A percentile compares a stretch with the other conserved stretches of the same genome.
Evolutionary conservation across 1,140 invertebrate genomes (phyloP).

Genomic region (Megalopta genalis): DNA sequence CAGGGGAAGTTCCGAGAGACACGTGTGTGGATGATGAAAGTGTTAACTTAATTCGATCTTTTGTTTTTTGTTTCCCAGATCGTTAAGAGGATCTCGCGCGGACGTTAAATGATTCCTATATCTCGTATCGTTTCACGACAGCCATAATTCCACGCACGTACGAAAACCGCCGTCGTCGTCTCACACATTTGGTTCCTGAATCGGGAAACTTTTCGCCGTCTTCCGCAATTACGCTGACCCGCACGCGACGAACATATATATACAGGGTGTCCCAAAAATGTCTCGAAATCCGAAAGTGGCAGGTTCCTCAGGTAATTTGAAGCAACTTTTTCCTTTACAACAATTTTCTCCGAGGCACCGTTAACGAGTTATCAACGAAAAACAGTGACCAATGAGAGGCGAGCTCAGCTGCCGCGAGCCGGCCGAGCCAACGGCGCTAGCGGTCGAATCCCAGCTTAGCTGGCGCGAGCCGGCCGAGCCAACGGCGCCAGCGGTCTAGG

Average conservation of each 20-base stretch:
- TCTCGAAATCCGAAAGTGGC: no score
- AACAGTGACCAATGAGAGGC: no score
- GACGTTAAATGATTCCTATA: background rate
- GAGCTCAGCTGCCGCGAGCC: no score
- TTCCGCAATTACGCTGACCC: background rate
- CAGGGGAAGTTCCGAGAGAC: background rate
- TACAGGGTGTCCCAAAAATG: no score
- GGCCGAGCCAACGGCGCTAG: no score
- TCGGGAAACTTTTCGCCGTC: slow-evolving; percentile 27
- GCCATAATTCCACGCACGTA: slow-evolving; percentile 35
- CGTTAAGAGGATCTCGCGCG: background rate
- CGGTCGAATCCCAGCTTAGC: no score
- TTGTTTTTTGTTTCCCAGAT: background rate
- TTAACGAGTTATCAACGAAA: no score
- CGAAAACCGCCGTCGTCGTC: slow-evolving; percentile 35
- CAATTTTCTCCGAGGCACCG: no score
- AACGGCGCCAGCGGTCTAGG: no score
- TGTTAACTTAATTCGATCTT: background rate
- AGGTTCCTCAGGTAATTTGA: no score
- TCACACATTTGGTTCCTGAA: slow-evolving; percentile 52
- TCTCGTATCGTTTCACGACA: background rate
- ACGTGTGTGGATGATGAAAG: slow-evolving; percentile 26
- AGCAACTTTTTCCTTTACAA: no score
- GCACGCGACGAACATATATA: background rate
- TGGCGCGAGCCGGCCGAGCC: no score